Evolutionary conservation across 2,888 invertebrate genomes (phyloP), one percentile per base, ranked within the genome.

Genomic region (Pristionchus exspectatus): DNA sequence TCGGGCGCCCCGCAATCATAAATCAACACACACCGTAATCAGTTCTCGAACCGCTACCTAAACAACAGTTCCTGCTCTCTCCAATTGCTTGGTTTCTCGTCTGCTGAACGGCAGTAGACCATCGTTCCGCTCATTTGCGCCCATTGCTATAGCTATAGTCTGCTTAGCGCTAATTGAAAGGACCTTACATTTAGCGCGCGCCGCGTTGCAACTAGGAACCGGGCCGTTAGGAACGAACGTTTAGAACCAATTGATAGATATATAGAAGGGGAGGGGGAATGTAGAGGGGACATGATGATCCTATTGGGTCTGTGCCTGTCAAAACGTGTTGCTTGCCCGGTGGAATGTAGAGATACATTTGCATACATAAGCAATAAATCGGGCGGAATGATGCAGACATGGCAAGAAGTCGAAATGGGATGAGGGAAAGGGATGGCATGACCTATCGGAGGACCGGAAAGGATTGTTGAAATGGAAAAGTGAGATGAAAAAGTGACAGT

Each of bases 331-430:
- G 77, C 33, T 77, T 77, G 77, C 33, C 16, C 33, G 44, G 33
- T 5, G 33, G 77, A 77, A 77, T 77, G 77, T n/a, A 77, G 77
- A 69, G 69, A 50, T n/a, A 77, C 50, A 77, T 77, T 44, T 38
- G 33, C 77, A 77, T 77, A 50, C 44, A 77, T 77, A 77, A 44
- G 77, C 77, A 77, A 77, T 77, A 77, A 77, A 77, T 77, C 77
- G 44, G 77, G 77, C 38, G 44, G 77, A 44, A 74, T 74, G 72
- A 66, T 21, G 27, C 66, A n/a, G 66, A 21, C 74, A 74, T 30
- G 12, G 30, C 24, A 77, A 77, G 50, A 77, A 77, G 77, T 38
- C n/a, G 44, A 14, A 77, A 74, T 74, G 74, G 69, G 30, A 69
- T n/a, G 12, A 4, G 69, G n/a, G 27, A 1, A 33, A 18, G 72